Percentiles rank a stretch among this genome's conserved stretches.
These are phyloP conservation scores for Peromyscus melanophrys DNA, from an alignment of 2,797 vertebrate species.

Conservation along the genomic window DNA sequence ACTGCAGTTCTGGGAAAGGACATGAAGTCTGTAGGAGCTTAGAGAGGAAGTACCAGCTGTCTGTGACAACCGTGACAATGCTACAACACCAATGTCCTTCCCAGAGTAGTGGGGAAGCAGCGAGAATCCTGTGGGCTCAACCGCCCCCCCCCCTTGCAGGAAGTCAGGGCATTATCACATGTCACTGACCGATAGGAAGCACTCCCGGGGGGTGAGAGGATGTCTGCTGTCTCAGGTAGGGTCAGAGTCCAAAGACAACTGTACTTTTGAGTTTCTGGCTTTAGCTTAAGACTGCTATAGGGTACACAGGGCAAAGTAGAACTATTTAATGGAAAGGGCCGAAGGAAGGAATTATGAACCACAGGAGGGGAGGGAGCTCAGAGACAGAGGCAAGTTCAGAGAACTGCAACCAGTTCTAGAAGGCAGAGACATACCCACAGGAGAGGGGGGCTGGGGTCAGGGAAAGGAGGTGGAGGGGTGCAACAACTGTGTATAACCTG, in stretches of 20 bases:
- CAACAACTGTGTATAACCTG: neutral
- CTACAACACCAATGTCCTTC: neutral
- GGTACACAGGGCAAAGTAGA: neutral
- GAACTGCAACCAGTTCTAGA: neutral
- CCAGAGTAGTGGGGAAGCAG: neutral
- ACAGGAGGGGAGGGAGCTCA: neutral
- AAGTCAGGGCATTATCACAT: neutral
- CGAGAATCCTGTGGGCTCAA: neutral
- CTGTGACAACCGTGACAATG: neutral
- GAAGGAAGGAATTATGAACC: neutral
- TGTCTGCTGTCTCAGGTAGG: neutral
- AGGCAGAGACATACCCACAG: neutral
- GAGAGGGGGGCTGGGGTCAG: neutral
- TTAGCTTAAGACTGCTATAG: neutral
- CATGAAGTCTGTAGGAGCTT: neutral
- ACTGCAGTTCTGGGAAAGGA: neutral
- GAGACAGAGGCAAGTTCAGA: neutral
- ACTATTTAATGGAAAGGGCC: neutral
- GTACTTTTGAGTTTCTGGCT: conserved; percentile 19
- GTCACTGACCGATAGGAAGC: neutral
- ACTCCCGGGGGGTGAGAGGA: neutral
- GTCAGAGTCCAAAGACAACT: neutral
- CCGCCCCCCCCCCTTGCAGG: neutral
- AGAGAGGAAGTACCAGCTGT: neutral
- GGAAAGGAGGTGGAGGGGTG: neutral